These are phyloP conservation scores for Lochmaea capreae DNA, from an alignment of 2,888 invertebrate genomes.

Conservation along the genomic window DNA sequence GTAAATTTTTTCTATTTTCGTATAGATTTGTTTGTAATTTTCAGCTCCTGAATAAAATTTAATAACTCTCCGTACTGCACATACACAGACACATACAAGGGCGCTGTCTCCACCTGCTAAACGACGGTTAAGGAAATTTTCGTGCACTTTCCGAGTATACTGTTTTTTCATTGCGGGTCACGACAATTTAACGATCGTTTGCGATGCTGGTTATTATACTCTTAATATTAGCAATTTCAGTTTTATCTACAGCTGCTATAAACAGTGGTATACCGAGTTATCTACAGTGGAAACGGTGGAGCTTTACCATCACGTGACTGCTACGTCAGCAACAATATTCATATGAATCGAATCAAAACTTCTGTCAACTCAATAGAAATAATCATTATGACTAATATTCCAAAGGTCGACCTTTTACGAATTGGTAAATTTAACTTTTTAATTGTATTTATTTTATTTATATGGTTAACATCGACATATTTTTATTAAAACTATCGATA, in stretches of 20 bases:
- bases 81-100: background rate
- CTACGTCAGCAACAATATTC: no score
- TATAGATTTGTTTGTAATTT: conserved; percentile 33
- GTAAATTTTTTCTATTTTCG: conserved; percentile 39
- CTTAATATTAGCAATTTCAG: background rate
- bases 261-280: background rate
- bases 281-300: no score
- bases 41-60: background rate
- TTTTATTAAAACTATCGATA: no score
- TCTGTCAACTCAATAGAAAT: no score
- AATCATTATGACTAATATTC: no score
- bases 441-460: no score
- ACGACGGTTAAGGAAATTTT: conserved; percentile 1
- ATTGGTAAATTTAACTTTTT: no score
- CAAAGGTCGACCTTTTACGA: no score
- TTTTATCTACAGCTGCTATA: conserved; percentile 1
- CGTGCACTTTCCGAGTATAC: background rate
- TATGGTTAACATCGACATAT: no score
- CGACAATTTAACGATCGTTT: conserved; percentile 4
- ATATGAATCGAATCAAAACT: no score
- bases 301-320: no score
- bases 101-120: conserved; percentile 2
- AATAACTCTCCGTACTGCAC: background rate
- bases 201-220: conserved; percentile 7
- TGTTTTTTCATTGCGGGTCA: background rate